Conservation (phyloP, 2,113 vertebrate genomes). For the Hippocampus mohnikei region DNA sequence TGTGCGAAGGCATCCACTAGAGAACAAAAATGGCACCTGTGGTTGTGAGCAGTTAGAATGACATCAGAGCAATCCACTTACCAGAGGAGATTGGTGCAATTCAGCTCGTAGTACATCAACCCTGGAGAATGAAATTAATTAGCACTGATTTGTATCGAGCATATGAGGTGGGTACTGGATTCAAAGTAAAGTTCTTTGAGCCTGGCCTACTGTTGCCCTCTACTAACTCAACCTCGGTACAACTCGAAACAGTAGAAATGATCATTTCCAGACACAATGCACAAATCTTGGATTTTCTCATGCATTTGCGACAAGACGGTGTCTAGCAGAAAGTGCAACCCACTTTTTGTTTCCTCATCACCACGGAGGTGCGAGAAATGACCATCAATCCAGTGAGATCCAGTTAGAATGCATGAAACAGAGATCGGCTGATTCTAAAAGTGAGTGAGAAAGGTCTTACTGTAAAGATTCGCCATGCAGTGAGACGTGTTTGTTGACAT, state of each 20-base stretch:
- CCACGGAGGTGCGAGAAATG: background rate
- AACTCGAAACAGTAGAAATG: background rate
- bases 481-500: constrained; percentile 73
- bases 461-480: constrained; percentile 25
- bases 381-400: background rate
- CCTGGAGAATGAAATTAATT: background rate
- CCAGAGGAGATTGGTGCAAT: background rate
- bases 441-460: constrained; percentile 35
- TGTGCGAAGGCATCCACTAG: background rate
- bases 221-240: background rate
- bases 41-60: background rate
- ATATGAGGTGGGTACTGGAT: background rate
- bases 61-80: background rate
- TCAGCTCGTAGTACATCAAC: background rate
- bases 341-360: background rate
- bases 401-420: background rate
- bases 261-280: background rate
- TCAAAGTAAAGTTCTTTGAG: background rate
- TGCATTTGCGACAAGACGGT: no score
- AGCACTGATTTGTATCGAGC: background rate
- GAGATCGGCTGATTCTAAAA: background rate
- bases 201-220: background rate
- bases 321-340: background rate
- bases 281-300: background rate
- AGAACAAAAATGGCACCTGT: background rate